Percentiles rank a stretch among this genome's conserved stretches.
Evolutionary conservation across 2,888 invertebrate genomes (phyloP).

Genomic region (Geotrupes spiniger): DNA sequence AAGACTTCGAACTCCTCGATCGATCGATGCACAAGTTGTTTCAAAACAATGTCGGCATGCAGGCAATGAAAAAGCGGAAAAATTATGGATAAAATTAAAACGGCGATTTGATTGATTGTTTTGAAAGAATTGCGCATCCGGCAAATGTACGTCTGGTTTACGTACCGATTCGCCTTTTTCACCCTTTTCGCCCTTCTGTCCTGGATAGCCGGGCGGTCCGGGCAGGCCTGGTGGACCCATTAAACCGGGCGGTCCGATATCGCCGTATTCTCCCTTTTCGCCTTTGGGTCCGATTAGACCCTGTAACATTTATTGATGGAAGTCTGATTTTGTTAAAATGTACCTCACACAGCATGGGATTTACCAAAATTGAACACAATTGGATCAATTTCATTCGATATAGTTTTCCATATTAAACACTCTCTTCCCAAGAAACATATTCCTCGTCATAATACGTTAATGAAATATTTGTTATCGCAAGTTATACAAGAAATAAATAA

Average conservation of each 20-base stretch:
- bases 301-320: constrained; percentile 42
- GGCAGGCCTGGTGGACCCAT: constrained; percentile 90
- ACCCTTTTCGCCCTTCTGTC: constrained; percentile 86
- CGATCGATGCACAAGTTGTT: neutral
- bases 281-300: constrained; percentile 85
- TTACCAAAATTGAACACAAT: too few relatives aligned
- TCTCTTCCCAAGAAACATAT: too few relatives aligned
- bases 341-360: too few relatives aligned
- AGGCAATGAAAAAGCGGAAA: too few relatives aligned
- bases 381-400: too few relatives aligned
- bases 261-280: constrained; percentile 84
- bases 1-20: constrained; percentile 4
- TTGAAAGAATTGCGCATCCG: constrained; percentile 1
- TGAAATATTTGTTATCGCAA: too few relatives aligned
- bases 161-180: constrained; percentile 92
- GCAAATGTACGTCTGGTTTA: constrained; percentile 30
- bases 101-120: neutral
- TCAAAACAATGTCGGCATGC: neutral
- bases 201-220: constrained; percentile 83
- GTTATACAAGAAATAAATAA: too few relatives aligned
- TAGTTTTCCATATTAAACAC: too few relatives aligned
- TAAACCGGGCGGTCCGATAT: constrained; percentile 89
- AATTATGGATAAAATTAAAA: neutral
- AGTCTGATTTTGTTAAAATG: too few relatives aligned
- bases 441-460: too few relatives aligned